Conservation (phyloP, 2,888 invertebrate species). For the Thymelicus acteon region DNA sequence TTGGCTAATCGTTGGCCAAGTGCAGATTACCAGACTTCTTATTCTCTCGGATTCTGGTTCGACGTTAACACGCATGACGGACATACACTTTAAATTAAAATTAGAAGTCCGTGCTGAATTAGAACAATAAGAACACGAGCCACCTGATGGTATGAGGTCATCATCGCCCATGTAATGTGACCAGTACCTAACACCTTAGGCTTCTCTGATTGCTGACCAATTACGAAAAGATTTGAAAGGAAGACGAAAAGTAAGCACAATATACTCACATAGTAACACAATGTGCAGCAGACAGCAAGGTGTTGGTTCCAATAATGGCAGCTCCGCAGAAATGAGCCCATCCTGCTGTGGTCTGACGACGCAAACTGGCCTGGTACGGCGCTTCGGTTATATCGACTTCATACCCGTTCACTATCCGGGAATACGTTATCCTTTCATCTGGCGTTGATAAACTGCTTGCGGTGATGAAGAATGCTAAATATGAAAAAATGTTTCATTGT, state of each 20-base stretch:
- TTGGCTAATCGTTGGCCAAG: too few species aligned
- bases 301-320: slow-evolving; percentile 57
- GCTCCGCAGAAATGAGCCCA: slow-evolving; percentile 75
- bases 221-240: too few species aligned
- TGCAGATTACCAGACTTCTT: too few species aligned
- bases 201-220: too few species aligned
- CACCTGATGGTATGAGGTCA: too few species aligned
- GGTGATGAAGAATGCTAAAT: slow-evolving; percentile 9
- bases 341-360: slow-evolving; percentile 52
- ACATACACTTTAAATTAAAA: too few species aligned
- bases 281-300: slow-evolving; percentile 74
- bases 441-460: slow-evolving; percentile 4
- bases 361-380: slow-evolving; percentile 73
- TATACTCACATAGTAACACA: slow-evolving; percentile 63
- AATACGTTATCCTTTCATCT: neutral
- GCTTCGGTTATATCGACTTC: slow-evolving; percentile 68
- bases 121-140: too few species aligned
- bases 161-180: too few species aligned
- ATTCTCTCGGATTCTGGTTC: too few species aligned
- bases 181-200: too few species aligned
- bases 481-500: neutral
- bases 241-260: neutral
- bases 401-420: slow-evolving; percentile 75
- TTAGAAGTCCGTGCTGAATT: too few species aligned
- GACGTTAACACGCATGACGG: too few species aligned